A percentile compares a stretch with the other conserved stretches of the same genome.
Conservation (phyloP, 2,797 vertebrate species). For the Hypotaenidia philippensis region DNA sequence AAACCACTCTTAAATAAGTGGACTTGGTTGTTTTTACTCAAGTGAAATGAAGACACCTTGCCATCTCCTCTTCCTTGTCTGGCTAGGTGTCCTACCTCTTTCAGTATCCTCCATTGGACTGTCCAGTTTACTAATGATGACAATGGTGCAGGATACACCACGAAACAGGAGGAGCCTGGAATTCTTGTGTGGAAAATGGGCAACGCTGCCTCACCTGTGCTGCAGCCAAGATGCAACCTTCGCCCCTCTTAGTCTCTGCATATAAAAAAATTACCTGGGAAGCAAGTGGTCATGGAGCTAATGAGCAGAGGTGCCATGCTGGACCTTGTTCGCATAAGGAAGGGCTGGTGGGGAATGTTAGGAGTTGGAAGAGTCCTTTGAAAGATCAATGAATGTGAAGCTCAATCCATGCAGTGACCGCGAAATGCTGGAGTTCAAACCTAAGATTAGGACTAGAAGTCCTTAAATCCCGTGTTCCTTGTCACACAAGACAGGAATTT, state of each 20-base stretch:
- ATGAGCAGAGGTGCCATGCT: too few relatives aligned
- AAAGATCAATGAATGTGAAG: too few relatives aligned
- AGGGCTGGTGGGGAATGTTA: too few relatives aligned
- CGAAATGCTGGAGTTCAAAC: too few relatives aligned
- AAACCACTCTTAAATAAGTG: background rate
- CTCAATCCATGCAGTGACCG: too few relatives aligned
- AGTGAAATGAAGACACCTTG: background rate
- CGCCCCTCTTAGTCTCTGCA: fast-evolving
- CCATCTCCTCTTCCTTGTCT: background rate
- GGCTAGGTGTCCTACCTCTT: background rate
- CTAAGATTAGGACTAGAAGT: background rate
- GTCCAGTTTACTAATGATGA: background rate
- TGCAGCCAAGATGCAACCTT: background rate
- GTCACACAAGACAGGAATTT: background rate
- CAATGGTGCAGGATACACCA: background rate
- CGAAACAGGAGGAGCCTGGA: background rate
- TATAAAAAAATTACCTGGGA: background rate
- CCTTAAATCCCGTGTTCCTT: background rate
- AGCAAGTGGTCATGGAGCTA: too few relatives aligned
- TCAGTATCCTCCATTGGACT: background rate
- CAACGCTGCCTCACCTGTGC: background rate
- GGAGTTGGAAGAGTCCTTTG: too few relatives aligned
- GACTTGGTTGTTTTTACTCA: background rate
- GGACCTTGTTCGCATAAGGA: too few relatives aligned
- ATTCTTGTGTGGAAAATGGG: background rate